Conservation (phyloP, 1,140 invertebrate species). For the Drosophila athabasca region DNA sequence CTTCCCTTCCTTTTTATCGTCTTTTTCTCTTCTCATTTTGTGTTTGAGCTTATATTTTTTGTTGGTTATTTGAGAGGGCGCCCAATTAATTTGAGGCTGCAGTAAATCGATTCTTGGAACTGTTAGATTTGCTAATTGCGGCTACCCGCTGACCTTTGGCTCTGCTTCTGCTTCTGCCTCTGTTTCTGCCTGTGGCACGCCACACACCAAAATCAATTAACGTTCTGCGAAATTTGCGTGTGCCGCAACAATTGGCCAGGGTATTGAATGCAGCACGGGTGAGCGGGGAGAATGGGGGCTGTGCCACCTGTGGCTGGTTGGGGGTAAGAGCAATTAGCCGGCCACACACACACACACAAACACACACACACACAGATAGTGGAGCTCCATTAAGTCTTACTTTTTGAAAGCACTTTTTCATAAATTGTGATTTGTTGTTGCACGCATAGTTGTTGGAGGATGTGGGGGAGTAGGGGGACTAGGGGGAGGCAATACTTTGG, state of each 20-base stretch:
- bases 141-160: slow-evolving; percentile 50
- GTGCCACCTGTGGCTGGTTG: slow-evolving; percentile 66
- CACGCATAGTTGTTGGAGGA: slow-evolving; percentile 43
- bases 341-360: slow-evolving; percentile 30
- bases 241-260: slow-evolving; percentile 57
- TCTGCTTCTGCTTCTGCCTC: not conserved
- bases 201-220: slow-evolving; percentile 57
- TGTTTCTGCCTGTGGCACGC: too few relatives aligned
- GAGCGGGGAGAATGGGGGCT: not conserved
- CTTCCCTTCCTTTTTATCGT: slow-evolving; percentile 26
- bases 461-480: too few relatives aligned
- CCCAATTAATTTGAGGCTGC: slow-evolving; percentile 71
- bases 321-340: slow-evolving; percentile 62
- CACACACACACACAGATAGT: slow-evolving; percentile 19
- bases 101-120: slow-evolving; percentile 79
- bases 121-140: slow-evolving; percentile 83
- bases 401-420: slow-evolving; percentile 29
- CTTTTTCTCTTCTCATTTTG: slow-evolving; percentile 5
- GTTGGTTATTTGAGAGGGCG: slow-evolving; percentile 25
- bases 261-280: not conserved
- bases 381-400: slow-evolving; percentile 25
- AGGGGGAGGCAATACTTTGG: slow-evolving; percentile 12
- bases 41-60: slow-evolving; percentile 12
- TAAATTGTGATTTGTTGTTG: slow-evolving; percentile 46
- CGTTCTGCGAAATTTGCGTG: slow-evolving; percentile 70